Evolutionary conservation across 2,113 vertebrate genomes (phyloP).

Genomic region (Menidia beryllina): DNA sequence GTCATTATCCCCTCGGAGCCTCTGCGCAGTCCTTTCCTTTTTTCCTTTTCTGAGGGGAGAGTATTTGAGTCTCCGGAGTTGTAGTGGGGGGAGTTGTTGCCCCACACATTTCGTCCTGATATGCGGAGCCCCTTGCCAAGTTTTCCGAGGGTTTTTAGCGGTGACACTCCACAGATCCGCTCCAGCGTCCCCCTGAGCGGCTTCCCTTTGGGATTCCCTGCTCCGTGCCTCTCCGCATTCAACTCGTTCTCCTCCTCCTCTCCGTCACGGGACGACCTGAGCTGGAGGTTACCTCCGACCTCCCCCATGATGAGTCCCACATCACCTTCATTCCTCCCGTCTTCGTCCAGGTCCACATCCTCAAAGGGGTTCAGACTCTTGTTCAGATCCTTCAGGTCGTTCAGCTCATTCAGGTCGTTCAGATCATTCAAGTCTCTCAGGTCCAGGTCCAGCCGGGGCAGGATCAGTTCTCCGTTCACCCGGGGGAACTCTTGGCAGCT

Average conservation of each 20-base stretch:
- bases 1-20: slow-evolving; percentile 89
- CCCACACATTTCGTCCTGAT: slow-evolving; percentile 79
- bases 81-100: slow-evolving; percentile 65
- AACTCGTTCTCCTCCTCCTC: slow-evolving; percentile 83
- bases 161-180: slow-evolving; percentile 85
- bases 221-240: slow-evolving; percentile 76
- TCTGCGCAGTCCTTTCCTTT: slow-evolving; percentile 74
- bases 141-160: slow-evolving; percentile 87
- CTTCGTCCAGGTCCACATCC: slow-evolving; percentile 75
- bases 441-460: slow-evolving; percentile 77
- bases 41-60: slow-evolving; percentile 75
- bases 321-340: slow-evolving; percentile 71
- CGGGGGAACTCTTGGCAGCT: slow-evolving; percentile 75
- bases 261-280: slow-evolving; percentile 74
- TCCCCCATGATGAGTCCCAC: slow-evolving; percentile 72
- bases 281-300: slow-evolving; percentile 59
- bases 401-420: slow-evolving; percentile 74
- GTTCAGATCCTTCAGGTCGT: slow-evolving; percentile 71
- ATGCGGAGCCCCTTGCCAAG: slow-evolving; percentile 81
- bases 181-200: slow-evolving; percentile 87
- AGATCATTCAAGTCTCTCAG: slow-evolving; percentile 70
- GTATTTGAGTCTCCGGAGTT: slow-evolving; percentile 76
- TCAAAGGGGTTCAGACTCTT: slow-evolving; percentile 88
- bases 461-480: slow-evolving; percentile 79
- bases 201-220: slow-evolving; percentile 73